A percentile compares a stretch with the other conserved stretches of the same genome.
Conservation (phyloP, 2,113 vertebrate species). For the Choloepus hoffmanni region DNA sequence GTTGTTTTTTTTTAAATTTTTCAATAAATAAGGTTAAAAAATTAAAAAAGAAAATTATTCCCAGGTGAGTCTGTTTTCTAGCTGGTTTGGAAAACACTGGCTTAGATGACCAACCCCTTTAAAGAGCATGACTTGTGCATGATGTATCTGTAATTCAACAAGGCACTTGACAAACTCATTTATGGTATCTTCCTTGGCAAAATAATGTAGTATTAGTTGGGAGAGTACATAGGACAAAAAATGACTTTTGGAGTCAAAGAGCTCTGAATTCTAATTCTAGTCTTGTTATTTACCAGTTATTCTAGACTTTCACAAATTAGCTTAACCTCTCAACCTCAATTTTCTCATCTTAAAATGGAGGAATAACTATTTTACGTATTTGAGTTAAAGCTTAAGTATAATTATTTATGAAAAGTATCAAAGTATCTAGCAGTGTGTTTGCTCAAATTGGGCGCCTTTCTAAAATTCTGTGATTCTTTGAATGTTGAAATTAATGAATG, state of each 20-base stretch:
- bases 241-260: neutral
- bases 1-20: no score
- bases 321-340: neutral
- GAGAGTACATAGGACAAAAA: neutral
- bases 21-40: no score
- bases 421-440: neutral
- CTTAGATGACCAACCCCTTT: neutral
- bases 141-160: neutral
- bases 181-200: neutral
- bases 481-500: neutral
- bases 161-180: neutral
- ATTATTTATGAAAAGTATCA: conserved; percentile 8
- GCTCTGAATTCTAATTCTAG: conserved; percentile 18
- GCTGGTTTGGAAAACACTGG: neutral
- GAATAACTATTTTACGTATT: neutral
- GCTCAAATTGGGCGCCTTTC: neutral
- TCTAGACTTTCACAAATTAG: neutral
- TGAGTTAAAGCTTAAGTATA: conserved; percentile 35
- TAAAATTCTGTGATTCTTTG: neutral
- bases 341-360: neutral
- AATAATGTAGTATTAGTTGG: neutral
- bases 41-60: neutral
- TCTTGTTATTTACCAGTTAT: neutral
- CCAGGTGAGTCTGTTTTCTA: neutral
- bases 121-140: neutral